Base-by-base conservation (phyloP, 2,888 invertebrate species). In the Archaeoteleia sp. region DNA sequence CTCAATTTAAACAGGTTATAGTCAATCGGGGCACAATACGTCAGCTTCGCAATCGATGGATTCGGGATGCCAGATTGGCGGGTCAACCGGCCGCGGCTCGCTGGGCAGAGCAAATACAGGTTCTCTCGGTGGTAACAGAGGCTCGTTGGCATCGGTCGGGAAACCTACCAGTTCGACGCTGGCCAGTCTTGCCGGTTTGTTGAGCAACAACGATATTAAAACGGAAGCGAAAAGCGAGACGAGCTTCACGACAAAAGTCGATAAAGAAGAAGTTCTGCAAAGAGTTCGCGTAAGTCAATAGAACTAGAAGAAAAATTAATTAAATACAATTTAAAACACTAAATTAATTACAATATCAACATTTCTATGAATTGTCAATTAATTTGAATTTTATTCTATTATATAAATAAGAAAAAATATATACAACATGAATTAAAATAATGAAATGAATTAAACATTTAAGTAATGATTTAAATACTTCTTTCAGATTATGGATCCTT, bases 131-230 rank as follows among this genome's bases (percentile, higher is more conserved):
- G 93, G 93, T 10, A 95, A 94, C 63, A 89, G 95, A 15, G 94
- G 94, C 34, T 95, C 95, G 71, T 86, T 95, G 48, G 93, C 93
- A 1, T 93, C 94, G 0, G 92, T 93, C 29, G 94, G 95, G 51
- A 97, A 97, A 82, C 96, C 96, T 0, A 92, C 95, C 0, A 93
- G 94, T 34, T 93, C 95, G 0, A 95, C 95, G 0, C 86, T 96
- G 9, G 94, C 93, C 0, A 94, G 93, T 48, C 87, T 97, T 42
- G 93, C 94, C 0, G 95, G 95, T n/a, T 87, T 95, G 15, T 88
- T 93, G 15, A 91, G 90, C 71, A 87, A 79, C 42, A 82, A 89
- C 2, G 92, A 91, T 17, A 80, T 82, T 8, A 86, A 86, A 70
- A 82, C 82, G 7, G 87, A 87, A 70, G 77, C 82, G 42, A 78